phyloP scores from a whole-genome alignment of 1,140 invertebrate genomes.

The Drosophila busckii region DNA sequence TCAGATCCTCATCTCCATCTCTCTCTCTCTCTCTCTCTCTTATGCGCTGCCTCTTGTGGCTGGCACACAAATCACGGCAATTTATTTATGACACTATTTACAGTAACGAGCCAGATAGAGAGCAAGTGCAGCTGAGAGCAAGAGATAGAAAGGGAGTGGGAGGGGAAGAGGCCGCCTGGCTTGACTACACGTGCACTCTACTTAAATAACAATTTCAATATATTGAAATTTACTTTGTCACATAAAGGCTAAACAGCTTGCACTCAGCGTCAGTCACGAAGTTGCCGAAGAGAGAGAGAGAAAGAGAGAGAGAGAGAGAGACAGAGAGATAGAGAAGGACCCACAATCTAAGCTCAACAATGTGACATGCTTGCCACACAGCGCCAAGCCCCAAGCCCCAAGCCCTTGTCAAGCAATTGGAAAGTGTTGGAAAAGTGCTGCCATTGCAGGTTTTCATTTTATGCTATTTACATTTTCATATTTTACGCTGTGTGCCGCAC shows the following conservation, averaged over 20 bases:
- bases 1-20: too few species aligned
- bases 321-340: too few species aligned
- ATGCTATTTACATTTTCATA: slow-evolving; percentile 72
- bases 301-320: too few species aligned
- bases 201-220: slow-evolving; percentile 78
- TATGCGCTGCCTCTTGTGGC: slow-evolving; percentile 27
- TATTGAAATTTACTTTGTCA: slow-evolving; percentile 78
- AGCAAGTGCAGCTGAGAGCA: slow-evolving; percentile 6
- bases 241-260: slow-evolving; percentile 75
- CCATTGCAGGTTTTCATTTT: slow-evolving; percentile 69
- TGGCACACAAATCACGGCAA: slow-evolving; percentile 70
- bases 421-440: slow-evolving; percentile 69
- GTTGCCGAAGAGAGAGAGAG: too few species aligned
- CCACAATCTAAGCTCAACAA: slow-evolving; percentile 4
- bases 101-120: slow-evolving; percentile 28
- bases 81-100: slow-evolving; percentile 78
- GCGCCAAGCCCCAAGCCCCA: not conserved
- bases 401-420: slow-evolving; percentile 16
- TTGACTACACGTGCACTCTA: slow-evolving; percentile 58
- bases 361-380: slow-evolving; percentile 4
- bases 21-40: slow-evolving; percentile 5
- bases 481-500: slow-evolving; percentile 55
- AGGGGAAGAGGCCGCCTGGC: slow-evolving; percentile 34
- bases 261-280: slow-evolving; percentile 66
- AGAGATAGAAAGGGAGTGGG: not conserved